A percentile compares a stretch with the other conserved stretches of the same genome.
phyloP scores from a whole-genome alignment of 2,113 vertebrate species.

The Arizona elegans region DNA sequence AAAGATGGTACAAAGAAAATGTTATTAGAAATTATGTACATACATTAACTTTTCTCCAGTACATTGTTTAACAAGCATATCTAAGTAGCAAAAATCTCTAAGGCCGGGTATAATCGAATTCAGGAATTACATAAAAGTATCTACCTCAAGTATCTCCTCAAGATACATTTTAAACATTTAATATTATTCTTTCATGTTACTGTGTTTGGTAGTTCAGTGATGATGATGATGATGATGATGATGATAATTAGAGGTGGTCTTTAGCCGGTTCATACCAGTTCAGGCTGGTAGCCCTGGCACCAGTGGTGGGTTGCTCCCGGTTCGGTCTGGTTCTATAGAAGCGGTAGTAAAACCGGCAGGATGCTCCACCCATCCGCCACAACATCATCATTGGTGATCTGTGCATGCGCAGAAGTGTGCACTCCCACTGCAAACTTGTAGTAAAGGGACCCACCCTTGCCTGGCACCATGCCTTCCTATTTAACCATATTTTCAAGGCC shows the following conservation, averaged over 20 bases:
- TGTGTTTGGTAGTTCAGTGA: neutral
- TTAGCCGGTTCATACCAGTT: too few species aligned
- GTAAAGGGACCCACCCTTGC: too few species aligned
- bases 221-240: neutral
- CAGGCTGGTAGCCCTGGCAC: too few species aligned
- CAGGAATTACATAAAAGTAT: conserved; percentile 41
- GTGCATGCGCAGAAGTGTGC: too few species aligned
- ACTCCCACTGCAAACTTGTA: too few species aligned
- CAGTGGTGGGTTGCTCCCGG: too few species aligned
- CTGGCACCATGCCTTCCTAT: too few species aligned
- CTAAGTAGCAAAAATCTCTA: conserved; percentile 30
- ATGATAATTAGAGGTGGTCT: neutral
- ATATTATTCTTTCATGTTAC: neutral
- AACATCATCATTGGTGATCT: too few species aligned
- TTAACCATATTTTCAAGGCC: too few species aligned
- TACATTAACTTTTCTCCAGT: conserved; percentile 32
- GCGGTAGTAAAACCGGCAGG: too few species aligned
- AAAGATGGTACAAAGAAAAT: conserved; percentile 37
- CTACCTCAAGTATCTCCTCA: conserved; percentile 10
- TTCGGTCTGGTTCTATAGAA: too few species aligned
- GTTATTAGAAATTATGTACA: conserved; percentile 41
- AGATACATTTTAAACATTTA: neutral
- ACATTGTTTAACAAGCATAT: conserved; percentile 44
- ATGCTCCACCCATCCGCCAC: too few species aligned
- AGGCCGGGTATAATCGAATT: conserved; percentile 31